phyloP scores from a whole-genome alignment of 2,797 vertebrate species.

The Sebastes iracundus region DNA sequence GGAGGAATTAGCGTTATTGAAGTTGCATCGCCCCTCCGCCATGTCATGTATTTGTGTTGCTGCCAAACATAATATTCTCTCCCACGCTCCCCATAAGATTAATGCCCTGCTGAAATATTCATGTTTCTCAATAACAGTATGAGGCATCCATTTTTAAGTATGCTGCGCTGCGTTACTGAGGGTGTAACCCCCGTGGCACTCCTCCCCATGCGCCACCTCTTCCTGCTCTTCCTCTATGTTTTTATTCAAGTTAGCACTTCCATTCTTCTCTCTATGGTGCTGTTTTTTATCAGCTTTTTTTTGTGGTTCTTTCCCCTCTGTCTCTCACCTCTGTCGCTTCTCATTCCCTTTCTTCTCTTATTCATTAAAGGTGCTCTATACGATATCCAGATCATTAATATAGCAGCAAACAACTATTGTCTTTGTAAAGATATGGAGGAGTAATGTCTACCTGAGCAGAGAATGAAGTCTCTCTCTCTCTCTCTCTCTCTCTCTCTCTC shows the following conservation, averaged over 20 bases:
- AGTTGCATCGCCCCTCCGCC: constrained; percentile 32
- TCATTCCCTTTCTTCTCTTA: neutral
- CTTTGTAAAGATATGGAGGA: no score
- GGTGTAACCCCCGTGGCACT: neutral
- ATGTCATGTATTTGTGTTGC: constrained; percentile 46
- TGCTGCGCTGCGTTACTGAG: neutral
- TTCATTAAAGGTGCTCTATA: neutral
- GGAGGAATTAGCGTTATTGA: constrained; percentile 57
- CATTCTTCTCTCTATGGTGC: neutral
- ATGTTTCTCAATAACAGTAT: constrained; percentile 42
- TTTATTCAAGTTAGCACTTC: neutral
- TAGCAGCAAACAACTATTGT: no score
- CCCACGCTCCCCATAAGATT: constrained; percentile 46
- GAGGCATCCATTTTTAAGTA: constrained; percentile 45
- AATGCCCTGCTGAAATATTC: constrained; percentile 61
- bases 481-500: no score
- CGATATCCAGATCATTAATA: no score
- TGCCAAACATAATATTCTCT: constrained; percentile 55
- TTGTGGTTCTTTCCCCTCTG: neutral
- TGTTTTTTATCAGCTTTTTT: neutral
- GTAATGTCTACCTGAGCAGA: no score
- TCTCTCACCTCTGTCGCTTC: neutral
- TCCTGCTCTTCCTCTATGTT: neutral
- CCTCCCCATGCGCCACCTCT: neutral
- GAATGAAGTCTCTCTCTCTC: no score